Evolutionary conservation across 2,113 vertebrate genomes (phyloP).

Genomic region (Epinephelus lanceolatus): DNA sequence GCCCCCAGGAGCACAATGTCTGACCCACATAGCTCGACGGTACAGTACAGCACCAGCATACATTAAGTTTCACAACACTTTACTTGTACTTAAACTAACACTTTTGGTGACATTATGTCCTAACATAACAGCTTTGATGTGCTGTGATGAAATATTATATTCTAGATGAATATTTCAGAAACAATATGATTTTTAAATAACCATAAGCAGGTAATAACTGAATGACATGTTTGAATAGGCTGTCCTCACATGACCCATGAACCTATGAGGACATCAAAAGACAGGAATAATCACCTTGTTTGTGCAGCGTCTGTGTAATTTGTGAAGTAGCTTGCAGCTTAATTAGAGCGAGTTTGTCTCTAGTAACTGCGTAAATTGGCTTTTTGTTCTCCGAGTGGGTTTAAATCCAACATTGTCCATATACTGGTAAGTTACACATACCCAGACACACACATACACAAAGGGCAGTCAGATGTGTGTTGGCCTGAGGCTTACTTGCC

Average conservation of each 20-base stretch:
- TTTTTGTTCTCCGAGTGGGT: conserved; percentile 49
- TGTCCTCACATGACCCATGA: conserved; percentile 56
- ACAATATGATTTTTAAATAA: background rate
- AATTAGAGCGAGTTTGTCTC: conserved; percentile 20
- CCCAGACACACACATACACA: conserved; percentile 44
- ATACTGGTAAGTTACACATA: conserved; percentile 53
- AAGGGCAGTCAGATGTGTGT: conserved; percentile 57
- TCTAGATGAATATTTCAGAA: background rate
- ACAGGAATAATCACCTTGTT: conserved; percentile 42
- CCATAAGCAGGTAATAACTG: background rate
- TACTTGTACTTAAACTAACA: conserved; percentile 47
- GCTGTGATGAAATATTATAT: background rate
- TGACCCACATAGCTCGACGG: conserved; percentile 78
- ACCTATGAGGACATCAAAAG: conserved; percentile 34
- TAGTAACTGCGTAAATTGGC: conserved; percentile 32
- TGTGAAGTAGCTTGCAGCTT: conserved; percentile 31
- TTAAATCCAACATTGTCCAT: conserved; percentile 46
- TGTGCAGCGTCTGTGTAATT: conserved; percentile 53
- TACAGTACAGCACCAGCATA: conserved; percentile 52
- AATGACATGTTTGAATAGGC: conserved; percentile 1
- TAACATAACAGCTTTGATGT: conserved; percentile 10
- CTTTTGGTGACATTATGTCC: conserved; percentile 31
- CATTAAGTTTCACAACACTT: conserved; percentile 65
- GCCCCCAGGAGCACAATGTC: conserved; percentile 76
- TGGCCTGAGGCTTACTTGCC: conserved; percentile 69